A percentile compares a stretch with the other conserved stretches of the same genome.
Conservation (phyloP, 2,113 vertebrate species). For the Vicugna pacos region DNA sequence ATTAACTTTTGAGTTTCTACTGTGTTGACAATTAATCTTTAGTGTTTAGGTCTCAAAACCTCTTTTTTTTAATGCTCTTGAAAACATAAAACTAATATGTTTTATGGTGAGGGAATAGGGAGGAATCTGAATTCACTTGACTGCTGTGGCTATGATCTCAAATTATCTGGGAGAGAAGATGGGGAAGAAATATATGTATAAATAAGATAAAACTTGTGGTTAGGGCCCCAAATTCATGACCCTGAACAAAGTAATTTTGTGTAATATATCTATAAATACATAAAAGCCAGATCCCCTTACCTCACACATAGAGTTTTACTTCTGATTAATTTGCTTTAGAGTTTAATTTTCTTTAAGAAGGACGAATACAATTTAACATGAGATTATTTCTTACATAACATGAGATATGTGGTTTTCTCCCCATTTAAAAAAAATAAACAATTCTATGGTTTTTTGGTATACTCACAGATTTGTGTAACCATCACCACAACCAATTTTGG, state of each 20-base stretch:
- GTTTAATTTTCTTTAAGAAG: conserved; percentile 48
- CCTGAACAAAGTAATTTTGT: conserved; percentile 42
- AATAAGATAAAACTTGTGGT: not conserved
- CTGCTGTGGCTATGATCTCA: not conserved
- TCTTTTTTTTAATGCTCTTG: conserved; percentile 58
- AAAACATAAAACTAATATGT: conserved; percentile 29
- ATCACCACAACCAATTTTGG: not conserved
- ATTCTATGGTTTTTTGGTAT: not conserved
- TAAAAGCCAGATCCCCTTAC: not conserved
- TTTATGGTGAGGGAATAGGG: not conserved
- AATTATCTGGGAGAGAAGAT: not conserved
- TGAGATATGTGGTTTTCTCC: not conserved
- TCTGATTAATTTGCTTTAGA: conserved; percentile 46
- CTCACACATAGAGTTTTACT: not conserved
- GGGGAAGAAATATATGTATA: not conserved
- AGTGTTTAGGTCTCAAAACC: conserved; percentile 7
- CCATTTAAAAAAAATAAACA: not conserved
- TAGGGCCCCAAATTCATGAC: not conserved
- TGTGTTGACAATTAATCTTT: conserved; percentile 45
- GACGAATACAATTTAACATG: not conserved
- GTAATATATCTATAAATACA: not conserved
- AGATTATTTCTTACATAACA: not conserved
- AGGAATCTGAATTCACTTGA: not conserved
- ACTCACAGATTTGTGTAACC: not conserved
- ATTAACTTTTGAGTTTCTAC: conserved; percentile 63